Base-by-base conservation (phyloP, 2,888 invertebrate species). In the Melanostoma scalare region DNA sequence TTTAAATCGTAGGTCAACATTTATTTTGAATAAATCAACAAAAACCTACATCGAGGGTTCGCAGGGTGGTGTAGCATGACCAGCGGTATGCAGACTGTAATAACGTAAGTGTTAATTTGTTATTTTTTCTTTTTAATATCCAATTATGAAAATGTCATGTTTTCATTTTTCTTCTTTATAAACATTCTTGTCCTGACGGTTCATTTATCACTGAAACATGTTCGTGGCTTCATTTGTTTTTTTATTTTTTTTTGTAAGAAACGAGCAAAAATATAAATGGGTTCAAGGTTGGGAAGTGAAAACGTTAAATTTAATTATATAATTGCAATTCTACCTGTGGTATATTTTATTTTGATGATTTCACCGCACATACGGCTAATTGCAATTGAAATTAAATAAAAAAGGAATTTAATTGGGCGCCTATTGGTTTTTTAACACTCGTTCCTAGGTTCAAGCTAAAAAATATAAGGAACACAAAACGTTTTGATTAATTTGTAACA, bases 41-140 rank as follows among this genome's bases (percentile, higher is more conserved):
- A 56, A 5, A 30, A 61, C 44, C 10, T 55, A 69, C 50, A 50
- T 56, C 38, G 9, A 55, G 76, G 50, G 55, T 58, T 68, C 63
- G 31, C 40, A 6, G 56, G 52, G 63, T 52, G 38, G 48, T 52
- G 30, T 84, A 79, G 69, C 55, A 84, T 84, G 79, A 84, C 84
- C 58, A 84, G 84, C 84, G 74, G 84, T 50, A 84, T 84, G 84
- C 79, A 84, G 79, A 84, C 84, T 31, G 84, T 84, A 65, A 84
- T 84, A 84, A 84, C 84, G 84, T 84, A 84, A 84, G 84, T 84
- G 65, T 65, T 40, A 40, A 78, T 67, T 71, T 31, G 10, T 65
- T 38, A 6, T 42, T 30, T 63, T n/a, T 38, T 20, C 9, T 38
- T 38, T 10, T 10, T 10, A 50, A 6, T 3, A 50, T 10, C 4